Conservation (phyloP, 2,797 vertebrate genomes). For the Micropoecilia bifurca region DNA sequence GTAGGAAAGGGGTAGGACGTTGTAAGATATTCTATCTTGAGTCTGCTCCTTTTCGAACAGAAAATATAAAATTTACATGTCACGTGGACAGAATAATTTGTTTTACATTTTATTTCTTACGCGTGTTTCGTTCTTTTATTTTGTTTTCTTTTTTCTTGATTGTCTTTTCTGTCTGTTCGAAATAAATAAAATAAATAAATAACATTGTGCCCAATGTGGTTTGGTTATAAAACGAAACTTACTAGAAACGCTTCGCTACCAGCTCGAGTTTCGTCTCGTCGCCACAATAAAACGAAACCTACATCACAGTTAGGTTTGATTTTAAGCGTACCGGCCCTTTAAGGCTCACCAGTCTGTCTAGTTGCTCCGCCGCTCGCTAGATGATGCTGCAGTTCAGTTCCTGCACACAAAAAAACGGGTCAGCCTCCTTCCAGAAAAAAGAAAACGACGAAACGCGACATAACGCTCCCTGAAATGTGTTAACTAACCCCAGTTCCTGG, state of each 20-base stretch:
- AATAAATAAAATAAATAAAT: too few species aligned
- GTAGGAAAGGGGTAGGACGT: too few species aligned
- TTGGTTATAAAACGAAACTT: not conserved
- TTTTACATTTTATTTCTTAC: too few species aligned
- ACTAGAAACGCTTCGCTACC: slow-evolving; percentile 17
- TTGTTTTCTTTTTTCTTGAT: too few species aligned
- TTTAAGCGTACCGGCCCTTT: not conserved
- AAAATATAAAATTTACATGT: too few species aligned
- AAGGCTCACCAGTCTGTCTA: not conserved
- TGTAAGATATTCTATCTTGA: too few species aligned
- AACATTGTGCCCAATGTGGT: not conserved
- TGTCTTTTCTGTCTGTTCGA: too few species aligned
- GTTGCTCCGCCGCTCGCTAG: slow-evolving; percentile 65
- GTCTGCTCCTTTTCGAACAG: too few species aligned
- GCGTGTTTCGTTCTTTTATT: too few species aligned
- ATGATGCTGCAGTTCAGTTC: slow-evolving; percentile 49
- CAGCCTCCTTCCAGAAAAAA: slow-evolving; percentile 10
- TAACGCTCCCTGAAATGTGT: not conserved
- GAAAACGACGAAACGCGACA: not conserved
- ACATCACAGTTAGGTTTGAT: not conserved
- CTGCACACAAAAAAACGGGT: not conserved
- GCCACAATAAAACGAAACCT: not conserved
- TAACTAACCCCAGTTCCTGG: not conserved
- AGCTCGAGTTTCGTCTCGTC: not conserved
- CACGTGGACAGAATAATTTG: too few species aligned